phyloP scores from a whole-genome alignment of 2,113 vertebrate genomes.

The Sander lucioperca region DNA sequence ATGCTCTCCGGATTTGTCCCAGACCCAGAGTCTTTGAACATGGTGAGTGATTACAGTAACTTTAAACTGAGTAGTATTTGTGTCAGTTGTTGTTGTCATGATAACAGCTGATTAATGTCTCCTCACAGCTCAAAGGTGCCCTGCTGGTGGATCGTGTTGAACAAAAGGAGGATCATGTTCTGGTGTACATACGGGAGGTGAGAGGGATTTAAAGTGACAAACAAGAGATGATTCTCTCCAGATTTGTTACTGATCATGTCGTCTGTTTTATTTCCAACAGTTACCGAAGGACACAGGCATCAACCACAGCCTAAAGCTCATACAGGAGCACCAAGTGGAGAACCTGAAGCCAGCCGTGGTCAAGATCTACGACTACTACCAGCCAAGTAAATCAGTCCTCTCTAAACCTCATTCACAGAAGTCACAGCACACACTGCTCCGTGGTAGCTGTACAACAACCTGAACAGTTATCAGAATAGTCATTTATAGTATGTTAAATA shows the following conservation, averaged over 20 bases:
- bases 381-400: conserved; percentile 81
- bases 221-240: neutral
- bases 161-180: conserved; percentile 64
- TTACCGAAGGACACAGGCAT: conserved; percentile 34
- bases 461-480: neutral
- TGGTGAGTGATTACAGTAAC: neutral
- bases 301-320: conserved; percentile 71
- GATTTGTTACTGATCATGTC: neutral
- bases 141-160: conserved; percentile 73
- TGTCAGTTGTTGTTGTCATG: neutral
- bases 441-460: neutral
- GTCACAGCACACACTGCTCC: neutral
- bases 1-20: conserved; percentile 71
- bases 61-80: neutral
- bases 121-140: conserved; percentile 56
- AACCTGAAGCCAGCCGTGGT: conserved; percentile 87
- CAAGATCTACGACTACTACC: conserved; percentile 90
- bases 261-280: conserved; percentile 51
- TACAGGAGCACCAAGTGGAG: conserved; percentile 78
- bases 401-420: neutral
- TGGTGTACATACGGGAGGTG: conserved; percentile 76
- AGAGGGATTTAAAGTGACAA: conserved; percentile 18
- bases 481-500: no score
- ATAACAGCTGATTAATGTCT: neutral
- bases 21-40: conserved; percentile 34